Conservation (phyloP, 1,140 invertebrate species). For the Nasonia giraulti region DNA sequence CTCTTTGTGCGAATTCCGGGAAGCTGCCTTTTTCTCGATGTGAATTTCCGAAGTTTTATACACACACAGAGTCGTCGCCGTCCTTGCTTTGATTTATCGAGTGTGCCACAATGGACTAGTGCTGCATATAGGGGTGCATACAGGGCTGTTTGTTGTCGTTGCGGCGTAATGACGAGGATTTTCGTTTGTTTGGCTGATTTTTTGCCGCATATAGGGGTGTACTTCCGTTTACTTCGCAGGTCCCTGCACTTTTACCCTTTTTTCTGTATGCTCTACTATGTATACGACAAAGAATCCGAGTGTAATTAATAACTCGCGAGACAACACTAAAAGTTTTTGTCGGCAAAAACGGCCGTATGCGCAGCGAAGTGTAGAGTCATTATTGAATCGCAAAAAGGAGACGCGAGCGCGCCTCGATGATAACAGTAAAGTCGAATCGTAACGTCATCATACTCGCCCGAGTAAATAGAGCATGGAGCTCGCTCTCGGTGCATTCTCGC, state of each 20-base stretch:
- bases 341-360: not conserved
- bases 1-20: slow-evolving; percentile 22
- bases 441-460: not conserved
- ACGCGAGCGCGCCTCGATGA: not conserved
- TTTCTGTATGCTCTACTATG: not conserved
- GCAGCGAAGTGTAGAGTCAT: slow-evolving; percentile 22
- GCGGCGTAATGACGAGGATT: not conserved
- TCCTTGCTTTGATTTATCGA: slow-evolving; percentile 1
- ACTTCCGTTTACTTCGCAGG: not conserved
- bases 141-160: not conserved
- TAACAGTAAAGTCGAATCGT: slow-evolving; percentile 30
- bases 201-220: not conserved
- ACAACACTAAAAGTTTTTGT: not conserved
- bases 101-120: not conserved
- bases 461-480: slow-evolving; percentile 34
- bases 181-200: not conserved
- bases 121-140: not conserved
- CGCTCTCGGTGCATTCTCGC: not conserved
- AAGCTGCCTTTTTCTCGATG: not conserved
- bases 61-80: not conserved
- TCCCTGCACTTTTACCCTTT: not conserved
- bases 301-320: not conserved
- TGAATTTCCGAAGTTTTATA: slow-evolving; percentile 3
- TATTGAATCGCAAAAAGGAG: slow-evolving; percentile 21
- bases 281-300: not conserved